Base-by-base conservation (phyloP, 1,140 invertebrate genomes). In the Ridgeia piscesae region DNA sequence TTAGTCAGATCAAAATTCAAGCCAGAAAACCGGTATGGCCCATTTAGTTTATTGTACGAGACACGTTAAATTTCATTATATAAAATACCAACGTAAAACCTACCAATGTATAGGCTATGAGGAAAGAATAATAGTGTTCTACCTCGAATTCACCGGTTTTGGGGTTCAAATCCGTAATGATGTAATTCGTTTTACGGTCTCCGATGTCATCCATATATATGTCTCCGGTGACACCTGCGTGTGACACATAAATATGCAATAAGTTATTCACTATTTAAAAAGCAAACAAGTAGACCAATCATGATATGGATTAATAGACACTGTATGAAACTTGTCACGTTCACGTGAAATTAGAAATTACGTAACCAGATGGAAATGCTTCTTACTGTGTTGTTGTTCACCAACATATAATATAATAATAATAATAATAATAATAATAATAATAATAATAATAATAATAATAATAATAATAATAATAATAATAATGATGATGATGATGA, bases 151-250 rank as follows among this genome's bases (percentile, higher is more conserved):
- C 88, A 34, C 94, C 95, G 35, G 93, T 93, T 11, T 88, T 88
- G 0, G 98, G 98, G 95, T 99, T 97, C 97, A 99, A 98, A 94
- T 99, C 98, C 6, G 99, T 96, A 1, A 99, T 96, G 0, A 98
- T 98, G 95, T 99, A 99, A 89, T 98, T 98, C 0, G 98, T 98
- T 93, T 98, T 97, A n/a, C 98, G 96, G 95, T 99, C 98, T 0
- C 98, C 98, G 95, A 99, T 99, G 0, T 96, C 96, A 95, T 99
- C 98, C 93, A 99, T 99, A 91, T 97, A 97, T 2, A 99, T 98
- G 93, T 98, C 98, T 0, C 98, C 98, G 0, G 98, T 98, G 92
- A 99, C 98, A 91, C 98, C 98, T 91, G 92, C 17, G 31, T 0
- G 58, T 77, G 11, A 21, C 58, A 77, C 17, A 14, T 9, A 27